These are phyloP conservation scores for Hipparchia semele DNA, from an alignment of 2,888 invertebrate genomes.

Conservation along the genomic window DNA sequence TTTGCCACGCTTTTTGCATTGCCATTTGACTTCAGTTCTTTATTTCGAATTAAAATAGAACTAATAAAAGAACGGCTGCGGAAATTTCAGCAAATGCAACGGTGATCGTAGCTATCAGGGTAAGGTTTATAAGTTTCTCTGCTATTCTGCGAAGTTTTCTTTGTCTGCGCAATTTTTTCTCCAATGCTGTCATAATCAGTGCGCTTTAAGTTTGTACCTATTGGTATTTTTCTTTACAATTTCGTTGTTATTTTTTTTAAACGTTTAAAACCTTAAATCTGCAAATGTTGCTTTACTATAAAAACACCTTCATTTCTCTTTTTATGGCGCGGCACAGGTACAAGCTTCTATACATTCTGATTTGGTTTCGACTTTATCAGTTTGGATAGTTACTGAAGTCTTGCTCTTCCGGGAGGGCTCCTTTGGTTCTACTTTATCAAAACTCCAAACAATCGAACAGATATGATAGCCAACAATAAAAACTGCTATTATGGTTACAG, in stretches of 20 bases:
- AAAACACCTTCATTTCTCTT: neutral
- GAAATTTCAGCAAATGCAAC: conserved; percentile 64
- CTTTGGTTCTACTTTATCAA: conserved; percentile 45
- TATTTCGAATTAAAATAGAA: conserved; percentile 49
- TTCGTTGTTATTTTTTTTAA: neutral
- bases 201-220: neutral
- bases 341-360: conserved; percentile 57
- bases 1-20: conserved; percentile 53
- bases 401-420: conserved; percentile 23
- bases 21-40: conserved; percentile 47
- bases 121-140: conserved; percentile 57
- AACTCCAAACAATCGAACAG: conserved; percentile 49
- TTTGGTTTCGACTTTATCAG: conserved; percentile 45
- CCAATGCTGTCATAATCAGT: conserved; percentile 50
- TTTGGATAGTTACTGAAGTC: conserved; percentile 44
- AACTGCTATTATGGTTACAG: conserved; percentile 53
- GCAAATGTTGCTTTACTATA: neutral
- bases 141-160: conserved; percentile 53
- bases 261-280: neutral
- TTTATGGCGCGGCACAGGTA: conserved; percentile 44
- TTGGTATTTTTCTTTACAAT: neutral
- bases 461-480: conserved; percentile 58
- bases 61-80: conserved; percentile 55
- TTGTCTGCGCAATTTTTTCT: conserved; percentile 53
- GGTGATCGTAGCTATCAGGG: conserved; percentile 60